Evolutionary conservation across 2,113 vertebrate species (phyloP).

Genomic region (Nyctereutes procyonoides): DNA sequence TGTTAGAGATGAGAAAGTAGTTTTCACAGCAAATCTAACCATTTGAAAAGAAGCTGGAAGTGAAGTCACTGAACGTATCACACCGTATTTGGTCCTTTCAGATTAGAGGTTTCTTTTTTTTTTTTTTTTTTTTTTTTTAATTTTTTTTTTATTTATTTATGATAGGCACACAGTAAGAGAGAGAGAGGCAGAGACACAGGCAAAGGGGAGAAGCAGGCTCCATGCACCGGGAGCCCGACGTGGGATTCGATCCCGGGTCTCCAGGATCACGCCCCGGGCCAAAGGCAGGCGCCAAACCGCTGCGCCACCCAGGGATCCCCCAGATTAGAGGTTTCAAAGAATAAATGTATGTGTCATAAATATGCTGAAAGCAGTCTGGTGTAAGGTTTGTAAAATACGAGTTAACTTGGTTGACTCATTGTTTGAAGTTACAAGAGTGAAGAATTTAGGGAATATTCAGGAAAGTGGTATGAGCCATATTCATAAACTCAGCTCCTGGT

Average conservation of each 20-base stretch:
- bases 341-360: background rate
- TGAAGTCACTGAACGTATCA: background rate
- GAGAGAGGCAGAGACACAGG: no score
- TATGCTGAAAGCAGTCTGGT: background rate
- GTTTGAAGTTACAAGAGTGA: background rate
- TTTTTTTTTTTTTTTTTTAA: no score
- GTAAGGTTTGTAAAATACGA: background rate
- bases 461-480: background rate
- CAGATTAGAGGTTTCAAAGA: constrained; percentile 25
- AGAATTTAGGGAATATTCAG: background rate
- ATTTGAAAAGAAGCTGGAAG: background rate
- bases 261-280: no score
- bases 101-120: constrained; percentile 34
- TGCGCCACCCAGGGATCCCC: no score
- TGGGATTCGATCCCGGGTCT: no score
- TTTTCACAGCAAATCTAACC: background rate
- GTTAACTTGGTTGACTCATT: background rate
- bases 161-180: no score
- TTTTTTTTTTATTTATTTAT: no score
- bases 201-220: no score
- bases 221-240: no score
- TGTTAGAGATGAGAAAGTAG: background rate
- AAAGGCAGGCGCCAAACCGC: no score
- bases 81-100: background rate
- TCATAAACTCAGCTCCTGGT: background rate